These are phyloP conservation scores for Antigone vipio DNA, from an alignment of 2,113 vertebrate genomes.

Conservation along the genomic window DNA sequence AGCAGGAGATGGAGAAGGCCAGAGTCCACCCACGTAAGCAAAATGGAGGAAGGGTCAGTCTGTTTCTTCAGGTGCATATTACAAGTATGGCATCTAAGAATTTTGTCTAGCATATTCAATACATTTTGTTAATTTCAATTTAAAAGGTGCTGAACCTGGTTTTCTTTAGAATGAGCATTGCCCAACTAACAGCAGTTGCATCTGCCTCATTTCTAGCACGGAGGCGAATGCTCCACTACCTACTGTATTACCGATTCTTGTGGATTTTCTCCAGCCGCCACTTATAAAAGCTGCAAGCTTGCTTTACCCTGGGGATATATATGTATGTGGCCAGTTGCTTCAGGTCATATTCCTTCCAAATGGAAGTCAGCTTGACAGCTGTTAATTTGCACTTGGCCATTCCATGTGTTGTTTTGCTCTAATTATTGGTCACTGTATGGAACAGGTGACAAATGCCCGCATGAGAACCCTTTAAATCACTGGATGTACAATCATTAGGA, in stretches of 20 bases:
- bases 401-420: background rate
- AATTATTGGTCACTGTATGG: conserved; percentile 24
- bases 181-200: background rate
- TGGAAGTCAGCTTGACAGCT: conserved; percentile 9
- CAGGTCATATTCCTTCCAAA: conserved; percentile 18
- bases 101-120: background rate
- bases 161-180: background rate
- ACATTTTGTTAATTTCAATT: background rate
- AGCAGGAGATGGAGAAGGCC: background rate
- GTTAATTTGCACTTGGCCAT: conserved; percentile 38
- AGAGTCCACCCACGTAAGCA: background rate
- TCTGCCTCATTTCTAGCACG: background rate
- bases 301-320: conserved; percentile 14
- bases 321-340: background rate
- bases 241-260: background rate
- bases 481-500: background rate
- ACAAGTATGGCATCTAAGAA: background rate
- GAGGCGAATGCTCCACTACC: background rate
- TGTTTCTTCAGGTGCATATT: background rate
- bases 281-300: background rate
- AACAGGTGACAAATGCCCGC: conserved; percentile 41
- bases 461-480: conserved; percentile 15
- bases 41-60: background rate
- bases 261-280: conserved; percentile 2
- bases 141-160: background rate